Base-by-base conservation (phyloP, 2,113 vertebrate species). In the Ictalurus furcatus region DNA sequence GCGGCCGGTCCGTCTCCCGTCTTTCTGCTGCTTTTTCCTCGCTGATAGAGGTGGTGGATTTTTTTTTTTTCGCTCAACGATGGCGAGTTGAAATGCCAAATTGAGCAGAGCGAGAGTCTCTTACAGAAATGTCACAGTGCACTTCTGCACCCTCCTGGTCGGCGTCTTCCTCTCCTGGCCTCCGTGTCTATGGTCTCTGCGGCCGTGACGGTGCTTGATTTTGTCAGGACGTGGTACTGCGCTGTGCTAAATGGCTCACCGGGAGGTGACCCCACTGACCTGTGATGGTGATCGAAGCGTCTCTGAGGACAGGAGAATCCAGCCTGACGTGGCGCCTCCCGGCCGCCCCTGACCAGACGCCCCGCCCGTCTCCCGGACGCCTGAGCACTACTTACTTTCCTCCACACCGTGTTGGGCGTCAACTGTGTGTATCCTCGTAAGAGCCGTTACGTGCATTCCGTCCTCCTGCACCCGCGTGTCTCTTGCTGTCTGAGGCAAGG, bases 281-380 rank as follows among this genome's bases (percentile, higher is more conserved):
- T 89, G 90, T 89, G 90, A 88, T n/a, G 85, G 71, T 71, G 83
- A 88, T 65, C 54, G 85, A 92, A 92, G 84, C 81, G 85, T 87
- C 87, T 69, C 88, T 78, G 82, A 92, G 90, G 92, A 91, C 92
- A 25, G 89, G 90, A 87, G 78, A 88, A 63, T 61, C 86, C 88
- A 85, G 83, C 69, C 87, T 76, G 90, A 83, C 79, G 87, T 89
- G 86, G 89, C 44, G 58, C 17, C 78, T 52, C 52, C 52, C 52
- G 52, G 37, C 1, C 37, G 37, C 37, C 37, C 2, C 40, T 40
- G 4, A 40, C 40, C 40, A 2, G 40, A 40, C 40, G 40, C 40
- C 34, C 34, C 34, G 34, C 34, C 34, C 34, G 34, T 84, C 58
- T 67, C 44, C 63, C 28, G 25, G 69, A 25, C 78, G 48, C 63